Base-by-base conservation (phyloP, 2,888 invertebrate genomes). In the Luperina testacea region DNA sequence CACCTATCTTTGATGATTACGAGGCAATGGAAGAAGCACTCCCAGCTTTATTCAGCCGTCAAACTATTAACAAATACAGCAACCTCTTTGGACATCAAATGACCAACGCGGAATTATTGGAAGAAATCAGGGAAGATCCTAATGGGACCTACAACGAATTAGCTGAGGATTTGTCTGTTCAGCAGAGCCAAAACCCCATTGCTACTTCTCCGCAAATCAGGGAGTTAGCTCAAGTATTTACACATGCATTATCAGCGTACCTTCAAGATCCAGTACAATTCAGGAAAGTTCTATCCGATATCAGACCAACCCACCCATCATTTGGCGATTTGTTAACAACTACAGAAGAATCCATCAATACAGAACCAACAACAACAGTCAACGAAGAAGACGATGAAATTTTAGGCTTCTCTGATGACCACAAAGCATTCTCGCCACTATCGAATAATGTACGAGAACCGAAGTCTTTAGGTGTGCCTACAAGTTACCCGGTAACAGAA, bases 261-360 rank as follows among this genome's bases (percentile, higher is more conserved):
- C 95, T 99, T 8, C 98, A 98, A 93, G 98, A 98, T 93, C 98
- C 98, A 1, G 98, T 98, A n/a, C 98, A 98, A 75, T 98, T 98
- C 89, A 97, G 98, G 86, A 98, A 98, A 90, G 98, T 98, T 38
- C 93, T 99, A 38, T 98, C 98, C 13, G 98, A 98, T 86, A 98
- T 98, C 2, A 97, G 98, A 90, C 98, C 98, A 0, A 98, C 98
- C 0, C 98, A 98, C 89, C 98, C 98, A 0, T 97, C 98, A 2
- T 95, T 96, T 69, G 93, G 95, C n/a, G 96, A 96, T 53, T 92
- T 95, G 80, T 91, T 95, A 6, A 92, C 92, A 17, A 94, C 92
- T 45, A 94, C 95, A 42, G 96, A 96, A 86, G 95, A 95, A 77
- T 89, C 93, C 71, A 75, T 94, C 87, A 97, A 95, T 72, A 97